These are phyloP conservation scores for Oppia nitens DNA, from an alignment of 1,140 invertebrate species.

Conservation along the genomic window DNA sequence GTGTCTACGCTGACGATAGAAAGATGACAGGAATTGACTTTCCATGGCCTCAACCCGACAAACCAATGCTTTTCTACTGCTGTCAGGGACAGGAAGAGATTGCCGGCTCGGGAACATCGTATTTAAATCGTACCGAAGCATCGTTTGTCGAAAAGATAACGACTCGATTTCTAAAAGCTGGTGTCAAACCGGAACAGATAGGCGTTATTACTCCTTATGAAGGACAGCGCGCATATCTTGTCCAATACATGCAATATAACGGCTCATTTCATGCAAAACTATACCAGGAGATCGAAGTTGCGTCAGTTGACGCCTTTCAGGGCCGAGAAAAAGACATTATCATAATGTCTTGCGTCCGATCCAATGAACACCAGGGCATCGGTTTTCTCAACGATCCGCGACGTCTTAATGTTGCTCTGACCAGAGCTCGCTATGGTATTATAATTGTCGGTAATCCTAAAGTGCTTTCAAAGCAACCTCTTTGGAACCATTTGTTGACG, in stretches of 20 bases:
- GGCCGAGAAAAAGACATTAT: slow-evolving; percentile 92
- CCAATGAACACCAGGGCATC: slow-evolving; percentile 79
- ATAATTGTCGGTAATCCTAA: slow-evolving; percentile 99
- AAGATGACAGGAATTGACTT: slow-evolving; percentile 82
- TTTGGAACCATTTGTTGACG: slow-evolving; percentile 95
- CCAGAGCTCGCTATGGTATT: slow-evolving; percentile 90
- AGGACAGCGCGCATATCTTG: slow-evolving; percentile 92
- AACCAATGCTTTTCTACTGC: slow-evolving; percentile 98
- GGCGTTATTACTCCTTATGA: slow-evolving; percentile 99
- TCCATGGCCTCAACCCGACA: slow-evolving; percentile 87
- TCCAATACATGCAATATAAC: slow-evolving; percentile 97
- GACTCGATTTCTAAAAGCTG: slow-evolving; percentile 76
- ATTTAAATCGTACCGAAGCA: slow-evolving; percentile 94
- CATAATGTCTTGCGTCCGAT: slow-evolving; percentile 79
- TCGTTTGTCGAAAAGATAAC: slow-evolving; percentile 96
- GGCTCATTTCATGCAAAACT: slow-evolving; percentile 88
- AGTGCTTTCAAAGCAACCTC: slow-evolving; percentile 87
- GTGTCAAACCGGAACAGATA: slow-evolving; percentile 93
- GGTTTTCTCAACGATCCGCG: slow-evolving; percentile 93
- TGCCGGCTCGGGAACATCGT: slow-evolving; percentile 91
- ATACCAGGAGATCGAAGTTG: slow-evolving; percentile 97
- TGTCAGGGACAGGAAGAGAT: slow-evolving; percentile 98
- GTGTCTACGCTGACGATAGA: slow-evolving; percentile 87
- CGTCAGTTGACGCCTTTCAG: slow-evolving; percentile 93
- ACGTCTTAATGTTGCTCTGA: slow-evolving; percentile 92